Conservation (phyloP, 2,113 vertebrate genomes). For the Podocnemis expansa region DNA sequence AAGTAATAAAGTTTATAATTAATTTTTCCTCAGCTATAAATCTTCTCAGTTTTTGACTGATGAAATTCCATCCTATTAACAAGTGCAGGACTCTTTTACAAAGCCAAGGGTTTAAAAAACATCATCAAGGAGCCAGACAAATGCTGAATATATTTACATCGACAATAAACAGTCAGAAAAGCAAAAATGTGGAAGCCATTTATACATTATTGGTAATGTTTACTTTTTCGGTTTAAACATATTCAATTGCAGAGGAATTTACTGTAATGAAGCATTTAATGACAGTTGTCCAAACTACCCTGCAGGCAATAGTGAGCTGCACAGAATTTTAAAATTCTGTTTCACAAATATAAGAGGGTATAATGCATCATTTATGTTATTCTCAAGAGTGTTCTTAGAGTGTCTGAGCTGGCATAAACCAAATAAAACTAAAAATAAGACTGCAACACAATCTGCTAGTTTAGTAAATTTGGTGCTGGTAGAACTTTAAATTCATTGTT, state of each 20-base stretch:
- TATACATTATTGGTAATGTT: neutral
- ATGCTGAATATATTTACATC: neutral
- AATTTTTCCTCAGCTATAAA: neutral
- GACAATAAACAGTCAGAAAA: neutral
- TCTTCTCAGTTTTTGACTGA: neutral
- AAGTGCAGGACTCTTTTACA: neutral
- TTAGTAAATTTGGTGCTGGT: neutral
- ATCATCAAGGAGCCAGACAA: neutral
- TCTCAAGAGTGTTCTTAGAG: neutral
- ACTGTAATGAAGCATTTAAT: neutral
- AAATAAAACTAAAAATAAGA: slow-evolving; percentile 13
- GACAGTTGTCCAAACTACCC: neutral
- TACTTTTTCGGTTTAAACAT: neutral
- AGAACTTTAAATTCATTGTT: neutral
- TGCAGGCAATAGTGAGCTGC: neutral
- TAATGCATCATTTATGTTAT: neutral
- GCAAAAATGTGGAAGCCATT: neutral
- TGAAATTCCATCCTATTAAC: neutral
- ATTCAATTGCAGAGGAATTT: neutral
- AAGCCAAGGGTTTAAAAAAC: neutral
- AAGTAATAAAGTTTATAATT: neutral
- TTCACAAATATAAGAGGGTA: neutral
- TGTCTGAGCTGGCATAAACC: neutral
- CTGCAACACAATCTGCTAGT: neutral
- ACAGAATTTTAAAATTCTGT: neutral